Evolutionary conservation across 2,113 vertebrate genomes (phyloP), one percentile per base, ranked within the genome.

Genomic region (Gila orcuttii): DNA sequence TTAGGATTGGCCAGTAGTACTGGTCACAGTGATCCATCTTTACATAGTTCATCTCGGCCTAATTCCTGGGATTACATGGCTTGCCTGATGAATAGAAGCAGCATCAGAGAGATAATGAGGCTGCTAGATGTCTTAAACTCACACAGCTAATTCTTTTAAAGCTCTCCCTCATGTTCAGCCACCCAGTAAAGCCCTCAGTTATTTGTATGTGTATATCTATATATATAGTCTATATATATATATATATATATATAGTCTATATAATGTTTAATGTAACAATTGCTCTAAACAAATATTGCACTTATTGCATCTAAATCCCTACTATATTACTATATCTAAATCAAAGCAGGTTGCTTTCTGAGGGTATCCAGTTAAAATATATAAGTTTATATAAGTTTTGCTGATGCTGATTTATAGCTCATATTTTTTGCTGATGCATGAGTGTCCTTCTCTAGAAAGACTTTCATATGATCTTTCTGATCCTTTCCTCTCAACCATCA

Each of bases 41-140:
- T 89, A 74, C 64, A 73, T 59, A 87, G 77, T 80, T 87, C 86
- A 89, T 87, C 88, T 81, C 82, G 64, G 79, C 88, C 62, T 80
- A 87, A 82, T 84, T 89, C 83, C 78, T 82, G 64, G 83, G 86
- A 89, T 89, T 87, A 87, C 84, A 82, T 76, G 86, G 83, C 84
- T 80, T 68, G 64, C 45, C 83, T 79, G 64, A 50, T 87, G 82
- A 87, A 89, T 83, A 85, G 83, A 87, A 52, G 36, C 25, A 47
- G 79, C 60, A 47, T 81, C 59, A 66, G 57, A 68, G 80, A 69
- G 28, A 85, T 64, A 68, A 75, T 83, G 86, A 83, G 86, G 82
- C 52, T 64, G 73, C 78, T 84, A 79, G 66, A 66, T 75, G 79
- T 52, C 83, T 89, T 82, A 85, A 73, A 86, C 80, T 87, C 42